Evolutionary conservation across 2,888 invertebrate species (phyloP), one percentile per base, ranked within the genome.

Genomic region (Eugnorisma glareosa): DNA sequence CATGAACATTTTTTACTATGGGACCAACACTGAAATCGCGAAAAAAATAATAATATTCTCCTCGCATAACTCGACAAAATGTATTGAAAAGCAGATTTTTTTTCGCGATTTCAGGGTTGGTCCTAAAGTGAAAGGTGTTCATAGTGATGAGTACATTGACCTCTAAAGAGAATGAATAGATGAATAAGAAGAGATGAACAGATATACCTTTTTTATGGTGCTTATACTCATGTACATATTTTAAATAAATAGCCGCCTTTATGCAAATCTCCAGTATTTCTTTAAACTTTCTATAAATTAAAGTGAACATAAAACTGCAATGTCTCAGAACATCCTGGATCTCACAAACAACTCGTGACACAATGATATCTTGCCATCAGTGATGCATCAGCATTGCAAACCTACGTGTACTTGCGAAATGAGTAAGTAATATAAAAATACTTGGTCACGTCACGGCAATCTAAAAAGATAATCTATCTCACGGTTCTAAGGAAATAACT

Each of bases 401-500:
- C 76, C 83, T 75, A 89, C 77, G n/a, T 66, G 73, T 86, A 81
- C 82, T 87, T 88, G 89, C 91, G 77, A 90, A 91, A 91, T 92
- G 84, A 89, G 87, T 84, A 72, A 71, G 75, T 89, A 89, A 88
- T 90, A 90, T 87, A 86, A 86, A 89, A 90, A 90, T 88, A 90
- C 90, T 91, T 89, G 87, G 89, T 89, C 91, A 92, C 90, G 92
- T 93, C 90, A 89, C 84, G 76, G 83, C 81, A 88, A 88, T 89
- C 91, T 90, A 91, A 92, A 91, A 90, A 94, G 95, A 96, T 95
- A 90, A 95, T 95, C 95, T 91, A 81, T 86, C 92, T 94, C 96
- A 95, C 95, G 95, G 43, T 83, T 92, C 91, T 92, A 90, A 85
- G 80, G 91, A 92, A 73, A 68, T 81, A 87, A 89, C 88, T 73